These are phyloP conservation scores for Pelusios castaneus DNA, from an alignment of 2,113 vertebrate species.

Conservation along the genomic window DNA sequence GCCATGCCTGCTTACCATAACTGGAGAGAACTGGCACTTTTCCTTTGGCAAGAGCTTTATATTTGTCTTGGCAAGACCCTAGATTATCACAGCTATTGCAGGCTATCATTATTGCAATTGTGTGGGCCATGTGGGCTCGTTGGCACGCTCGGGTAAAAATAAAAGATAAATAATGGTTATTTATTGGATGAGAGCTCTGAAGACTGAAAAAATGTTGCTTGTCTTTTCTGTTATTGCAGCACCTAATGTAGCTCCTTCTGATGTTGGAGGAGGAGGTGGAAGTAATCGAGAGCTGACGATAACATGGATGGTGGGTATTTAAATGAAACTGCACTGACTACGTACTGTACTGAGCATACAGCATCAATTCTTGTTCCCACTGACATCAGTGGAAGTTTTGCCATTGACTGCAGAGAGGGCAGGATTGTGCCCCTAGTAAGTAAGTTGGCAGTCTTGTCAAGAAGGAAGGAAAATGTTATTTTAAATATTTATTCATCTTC, in stretches of 20 bases:
- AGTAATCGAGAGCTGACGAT: conserved; percentile 92
- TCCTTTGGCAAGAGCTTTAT: conserved; percentile 55
- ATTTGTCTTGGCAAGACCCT: conserved; percentile 72
- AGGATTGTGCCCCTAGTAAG: neutral
- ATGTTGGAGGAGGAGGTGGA: conserved; percentile 92
- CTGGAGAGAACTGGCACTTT: conserved; percentile 9
- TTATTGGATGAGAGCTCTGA: neutral
- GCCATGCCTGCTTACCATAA: neutral
- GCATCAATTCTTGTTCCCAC: neutral
- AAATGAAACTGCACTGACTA: rapidly evolving
- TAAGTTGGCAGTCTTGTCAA: neutral
- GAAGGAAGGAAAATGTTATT: neutral
- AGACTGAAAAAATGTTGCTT: neutral
- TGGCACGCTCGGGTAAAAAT: conserved; percentile 51
- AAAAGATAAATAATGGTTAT: conserved; percentile 17
- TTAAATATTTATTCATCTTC: neutral
- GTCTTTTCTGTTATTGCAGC: conserved; percentile 79
- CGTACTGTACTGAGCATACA: neutral
- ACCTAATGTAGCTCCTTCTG: conserved; percentile 95
- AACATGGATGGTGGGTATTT: conserved; percentile 91
- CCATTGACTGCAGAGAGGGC: neutral
- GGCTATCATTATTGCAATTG: conserved; percentile 70
- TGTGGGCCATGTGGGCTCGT: neutral
- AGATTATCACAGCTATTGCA: conserved; percentile 63
- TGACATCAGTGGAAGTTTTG: neutral